A percentile compares a stretch with the other conserved stretches of the same genome.
These are phyloP conservation scores for Toxotes lorentzi DNA, from an alignment of 2,797 vertebrate species.

Conservation along the genomic window DNA sequence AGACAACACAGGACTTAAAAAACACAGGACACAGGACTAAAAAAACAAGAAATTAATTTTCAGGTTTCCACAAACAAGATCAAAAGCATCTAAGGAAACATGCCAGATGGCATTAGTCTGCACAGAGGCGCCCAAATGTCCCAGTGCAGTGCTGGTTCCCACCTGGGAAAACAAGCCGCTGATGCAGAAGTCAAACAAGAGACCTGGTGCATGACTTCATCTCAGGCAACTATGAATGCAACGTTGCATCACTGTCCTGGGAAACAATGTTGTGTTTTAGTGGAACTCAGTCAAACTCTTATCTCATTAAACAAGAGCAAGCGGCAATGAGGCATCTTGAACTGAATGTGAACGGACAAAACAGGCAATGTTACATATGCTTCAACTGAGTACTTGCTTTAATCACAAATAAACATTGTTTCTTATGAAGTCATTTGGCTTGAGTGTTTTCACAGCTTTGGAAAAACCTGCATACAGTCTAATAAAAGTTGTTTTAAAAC, in stretches of 20 bases:
- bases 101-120: conserved; percentile 34
- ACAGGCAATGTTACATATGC: background rate
- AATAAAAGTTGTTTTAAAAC: background rate
- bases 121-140: conserved; percentile 32
- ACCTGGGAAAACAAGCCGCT: conserved; percentile 54
- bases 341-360: background rate
- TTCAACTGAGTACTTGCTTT: background rate
- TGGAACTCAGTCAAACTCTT: conserved; percentile 9
- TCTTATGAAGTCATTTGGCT: background rate
- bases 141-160: conserved; percentile 45
- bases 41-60: background rate
- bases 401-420: background rate
- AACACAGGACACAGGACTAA: background rate
- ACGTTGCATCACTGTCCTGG: conserved; percentile 75
- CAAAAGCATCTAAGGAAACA: conserved; percentile 5
- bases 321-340: background rate
- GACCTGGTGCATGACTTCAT: conserved; percentile 63
- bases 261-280: conserved; percentile 30
- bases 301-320: conserved; percentile 26
- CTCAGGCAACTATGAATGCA: conserved; percentile 67
- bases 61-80: conserved; percentile 9
- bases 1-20: background rate
- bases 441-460: background rate
- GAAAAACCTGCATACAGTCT: background rate
- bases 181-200: conserved; percentile 29